Conservation (phyloP, 2,797 vertebrate species). For the Rhinophrynus dorsalis region DNA sequence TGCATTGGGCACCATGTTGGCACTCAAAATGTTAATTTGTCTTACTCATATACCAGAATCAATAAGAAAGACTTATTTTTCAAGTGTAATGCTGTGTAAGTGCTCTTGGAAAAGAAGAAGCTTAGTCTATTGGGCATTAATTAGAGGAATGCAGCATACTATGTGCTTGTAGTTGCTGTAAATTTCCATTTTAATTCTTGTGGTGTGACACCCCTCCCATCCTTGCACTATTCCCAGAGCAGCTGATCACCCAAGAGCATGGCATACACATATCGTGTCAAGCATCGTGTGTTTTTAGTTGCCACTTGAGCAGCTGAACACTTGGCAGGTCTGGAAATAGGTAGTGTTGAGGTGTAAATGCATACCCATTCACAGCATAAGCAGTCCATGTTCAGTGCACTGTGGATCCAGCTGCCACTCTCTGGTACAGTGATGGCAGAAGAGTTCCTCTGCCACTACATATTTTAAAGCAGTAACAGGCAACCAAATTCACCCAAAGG, state of each 20-base stretch:
- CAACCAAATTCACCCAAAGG: too few relatives aligned
- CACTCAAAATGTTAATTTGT: too few relatives aligned
- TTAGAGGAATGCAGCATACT: background rate
- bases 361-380: too few relatives aligned
- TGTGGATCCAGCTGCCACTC: background rate
- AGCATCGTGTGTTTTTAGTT: background rate
- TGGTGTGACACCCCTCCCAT: background rate
- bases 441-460: background rate
- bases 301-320: background rate
- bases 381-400: background rate
- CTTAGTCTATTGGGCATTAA: background rate
- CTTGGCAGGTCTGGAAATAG: background rate
- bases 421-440: background rate
- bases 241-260: background rate
- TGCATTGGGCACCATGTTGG: too few relatives aligned
- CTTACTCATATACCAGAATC: too few relatives aligned
- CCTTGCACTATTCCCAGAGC: background rate
- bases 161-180: background rate
- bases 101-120: background rate
- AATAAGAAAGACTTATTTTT: background rate
- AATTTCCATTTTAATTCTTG: background rate
- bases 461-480: background rate
- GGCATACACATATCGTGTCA: background rate
- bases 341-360: background rate
- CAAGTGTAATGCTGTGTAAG: background rate